Evolutionary conservation across 1,140 invertebrate genomes (phyloP), one percentile per base, ranked within the genome.

Genomic region (Oscheius sp.): DNA sequence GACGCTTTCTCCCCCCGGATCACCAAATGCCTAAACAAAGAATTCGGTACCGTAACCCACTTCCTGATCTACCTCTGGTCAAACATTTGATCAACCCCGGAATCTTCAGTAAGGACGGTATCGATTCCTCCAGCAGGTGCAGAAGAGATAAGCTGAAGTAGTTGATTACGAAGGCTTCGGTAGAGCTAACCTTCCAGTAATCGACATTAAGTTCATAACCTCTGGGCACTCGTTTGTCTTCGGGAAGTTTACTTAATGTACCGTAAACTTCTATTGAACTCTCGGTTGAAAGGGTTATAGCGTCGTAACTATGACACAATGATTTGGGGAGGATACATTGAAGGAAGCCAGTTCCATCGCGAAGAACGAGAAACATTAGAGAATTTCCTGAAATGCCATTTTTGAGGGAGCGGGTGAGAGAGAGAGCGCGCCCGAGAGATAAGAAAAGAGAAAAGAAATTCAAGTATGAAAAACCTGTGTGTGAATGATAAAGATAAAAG

Each of bases 101-200:
- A 93, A 84, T 97, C 93, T 87, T 86, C 95, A 82, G 99, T 99
- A n/a, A 99, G 89, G 79, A 98, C 91, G 70, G 91, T 90, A 84
- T 99, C 97, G 68, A 95, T 93, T 28, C 97, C 97, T 67, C 97
- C 97, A 10, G 95, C 89, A n/a, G 95, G 95, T 1, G 95, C 91
- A 3, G 90, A 80, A 0, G 93, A 93, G 77, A 99, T 89, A 32
- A 98, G 81, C 86, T n/a, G n/a, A n/a, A n/a, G n/a, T n/a, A n/a
- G n/a, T n/a, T n/a, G n/a, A n/a, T n/a, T n/a, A n/a, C n/a, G n/a
- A n/a, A n/a, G n/a, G n/a, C n/a, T n/a, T n/a, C n/a, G n/a, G n/a
- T n/a, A n/a, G n/a, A n/a, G n/a, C n/a, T n/a, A n/a, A n/a, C n/a
- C n/a, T 93, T 90, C 95, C 95, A 99, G 85, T 91, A 99, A 88